Base-by-base conservation (phyloP, 2,888 invertebrate genomes). In the Dysmachus trigonus region DNA sequence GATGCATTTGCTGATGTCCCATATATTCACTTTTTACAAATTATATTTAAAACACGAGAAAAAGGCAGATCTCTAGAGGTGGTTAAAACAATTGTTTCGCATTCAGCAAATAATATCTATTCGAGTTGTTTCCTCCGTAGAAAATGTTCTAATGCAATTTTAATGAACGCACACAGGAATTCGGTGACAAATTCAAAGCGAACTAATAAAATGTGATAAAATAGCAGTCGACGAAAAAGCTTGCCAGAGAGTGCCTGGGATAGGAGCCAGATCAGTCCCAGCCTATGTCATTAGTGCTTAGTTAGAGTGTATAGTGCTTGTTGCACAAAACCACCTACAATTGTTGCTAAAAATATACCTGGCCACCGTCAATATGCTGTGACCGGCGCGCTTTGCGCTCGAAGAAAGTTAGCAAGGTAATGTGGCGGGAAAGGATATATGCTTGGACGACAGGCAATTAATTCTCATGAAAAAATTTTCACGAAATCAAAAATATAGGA, bases 341-440 rank as follows among this genome's bases (percentile, higher is more conserved):
- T 91, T 91, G 89, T 89, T 88, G 89, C 87, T 91, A 92, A 90
- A 91, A 91, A 91, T 92, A 92, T 91, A 89, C 88, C 85, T 88
- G 88, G 89, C 90, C 89, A 89, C 89, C 89, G 89, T 72, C 83
- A 83, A 72, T 41, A 15, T 88, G 89, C 88, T 88, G 86, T 88
- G 90, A 90, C 90, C 89, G 89, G 88, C 47, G 33, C 15, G 31
- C 15, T 71, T 6, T 71, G 71, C 15, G n/a, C 27, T 22, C 62
- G 27, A 72, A 47, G 82, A 51, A 79, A 71, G 82, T 82, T n/a
- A 72, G 35, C 72, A 18, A 10, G 38, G 27, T 27, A 35, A 41
- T 38, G 35, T 27, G 22, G 82, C 35, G 35, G 62, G 38, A 47
- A 38, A 82, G 71, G 18, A 53, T 33, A 35, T 71, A 33, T 51